Conservation (phyloP, 1,140 invertebrate genomes). For the Harlomillsia oculata region DNA sequence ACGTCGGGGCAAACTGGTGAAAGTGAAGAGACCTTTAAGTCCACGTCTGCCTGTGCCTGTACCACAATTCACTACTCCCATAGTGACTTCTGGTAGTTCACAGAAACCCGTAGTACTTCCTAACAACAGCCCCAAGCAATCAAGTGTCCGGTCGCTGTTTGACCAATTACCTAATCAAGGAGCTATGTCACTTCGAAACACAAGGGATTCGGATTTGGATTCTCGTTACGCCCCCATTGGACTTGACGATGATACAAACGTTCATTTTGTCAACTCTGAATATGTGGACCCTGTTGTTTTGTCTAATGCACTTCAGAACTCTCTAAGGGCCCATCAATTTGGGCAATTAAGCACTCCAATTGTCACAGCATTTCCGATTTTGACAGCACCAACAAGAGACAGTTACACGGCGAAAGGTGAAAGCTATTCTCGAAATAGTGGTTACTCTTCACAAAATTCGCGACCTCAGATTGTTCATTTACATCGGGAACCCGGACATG, state of each 20-base stretch:
- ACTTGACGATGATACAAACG: neutral
- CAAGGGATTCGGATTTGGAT: constrained; percentile 9
- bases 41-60: neutral
- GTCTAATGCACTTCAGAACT: constrained; percentile 8
- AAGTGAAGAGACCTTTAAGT: neutral
- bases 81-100: too few species aligned
- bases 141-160: too few species aligned
- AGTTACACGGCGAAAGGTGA: neutral
- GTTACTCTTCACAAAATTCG: neutral
- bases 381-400: neutral
- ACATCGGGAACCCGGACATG: neutral
- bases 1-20: neutral
- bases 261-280: neutral
- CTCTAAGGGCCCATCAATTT: constrained; percentile 5
- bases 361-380: neutral
- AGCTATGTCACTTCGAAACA: constrained; percentile 10
- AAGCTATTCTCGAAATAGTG: neutral
- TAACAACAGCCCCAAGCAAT: too few species aligned
- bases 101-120: too few species aligned
- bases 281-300: neutral
- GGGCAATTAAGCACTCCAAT: neutral
- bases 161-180: constrained; percentile 23
- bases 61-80: too few species aligned
- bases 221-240: neutral
- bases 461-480: neutral